phyloP scores from a whole-genome alignment of 2,113 vertebrate species.

The Ariopsis seemanni region DNA sequence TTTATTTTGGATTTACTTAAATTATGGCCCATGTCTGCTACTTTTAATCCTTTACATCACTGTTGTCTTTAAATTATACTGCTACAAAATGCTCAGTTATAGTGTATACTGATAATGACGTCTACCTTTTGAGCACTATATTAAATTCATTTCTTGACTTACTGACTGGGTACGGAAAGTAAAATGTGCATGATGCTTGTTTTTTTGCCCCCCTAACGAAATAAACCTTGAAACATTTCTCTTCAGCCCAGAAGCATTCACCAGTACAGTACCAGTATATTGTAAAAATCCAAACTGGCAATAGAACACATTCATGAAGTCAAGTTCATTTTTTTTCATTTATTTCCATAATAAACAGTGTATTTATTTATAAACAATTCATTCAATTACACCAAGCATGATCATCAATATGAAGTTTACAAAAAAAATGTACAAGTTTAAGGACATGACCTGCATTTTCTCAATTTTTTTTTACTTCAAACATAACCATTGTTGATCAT shows the following conservation, averaged over 20 bases:
- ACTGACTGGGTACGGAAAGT: background rate
- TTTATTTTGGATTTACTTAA: conserved; percentile 45
- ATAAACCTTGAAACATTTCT: conserved; percentile 4
- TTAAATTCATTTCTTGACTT: background rate
- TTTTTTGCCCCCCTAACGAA: background rate
- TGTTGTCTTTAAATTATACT: conserved; percentile 5
- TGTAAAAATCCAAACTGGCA: background rate
- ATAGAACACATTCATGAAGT: background rate
- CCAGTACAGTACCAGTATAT: background rate
- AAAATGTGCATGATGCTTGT: background rate
- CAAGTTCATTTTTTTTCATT: conserved; percentile 73
- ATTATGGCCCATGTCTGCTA: conserved; percentile 9
- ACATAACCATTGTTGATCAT: conserved; percentile 48
- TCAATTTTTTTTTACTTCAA: conserved; percentile 61
- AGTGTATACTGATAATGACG: background rate
- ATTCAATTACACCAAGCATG: conserved; percentile 97
- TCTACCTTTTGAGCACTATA: background rate
- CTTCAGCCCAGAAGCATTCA: background rate
- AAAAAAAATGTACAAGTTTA: conserved; percentile 98
- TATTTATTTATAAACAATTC: conserved; percentile 99
- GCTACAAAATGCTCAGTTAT: background rate
- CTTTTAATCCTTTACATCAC: background rate
- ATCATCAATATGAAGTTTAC: conserved; percentile 90
- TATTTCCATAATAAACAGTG: conserved; percentile 99
- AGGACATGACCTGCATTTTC: conserved; percentile 83